phyloP scores from a whole-genome alignment of 2,113 vertebrate species.

The Rhinichthys klamathensis region DNA sequence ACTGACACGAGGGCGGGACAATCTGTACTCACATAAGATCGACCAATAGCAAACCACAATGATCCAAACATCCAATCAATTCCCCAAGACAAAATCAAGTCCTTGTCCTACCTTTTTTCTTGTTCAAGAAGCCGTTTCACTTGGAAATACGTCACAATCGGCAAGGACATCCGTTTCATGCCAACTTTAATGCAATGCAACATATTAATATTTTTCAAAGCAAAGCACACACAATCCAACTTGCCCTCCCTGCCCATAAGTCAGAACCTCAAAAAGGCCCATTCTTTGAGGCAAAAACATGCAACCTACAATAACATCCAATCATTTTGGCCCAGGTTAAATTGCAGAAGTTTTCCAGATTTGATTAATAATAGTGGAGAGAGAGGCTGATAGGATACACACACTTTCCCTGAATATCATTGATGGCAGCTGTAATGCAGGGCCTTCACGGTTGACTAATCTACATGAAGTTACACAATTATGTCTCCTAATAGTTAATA shows the following conservation, averaged over 20 bases:
- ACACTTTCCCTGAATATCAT: slow-evolving; percentile 51
- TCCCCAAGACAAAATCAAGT: too few relatives aligned
- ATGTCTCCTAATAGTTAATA: slow-evolving; percentile 41
- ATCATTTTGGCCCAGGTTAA: slow-evolving; percentile 51
- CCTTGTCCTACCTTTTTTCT: too few relatives aligned
- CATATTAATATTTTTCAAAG: too few relatives aligned
- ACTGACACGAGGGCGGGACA: too few relatives aligned
- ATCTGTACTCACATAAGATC: too few relatives aligned
- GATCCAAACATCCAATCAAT: too few relatives aligned
- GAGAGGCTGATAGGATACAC: slow-evolving; percentile 49
- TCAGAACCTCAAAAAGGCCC: background rate
- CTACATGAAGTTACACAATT: slow-evolving; percentile 52
- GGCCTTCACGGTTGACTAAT: slow-evolving; percentile 34
- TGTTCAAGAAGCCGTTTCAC: too few relatives aligned
- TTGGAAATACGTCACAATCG: too few relatives aligned
- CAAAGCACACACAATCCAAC: too few relatives aligned
- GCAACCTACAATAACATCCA: slow-evolving; percentile 39
- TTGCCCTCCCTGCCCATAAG: background rate
- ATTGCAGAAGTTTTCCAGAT: slow-evolving; percentile 51
- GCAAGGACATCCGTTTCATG: too few relatives aligned
- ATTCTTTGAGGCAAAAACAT: slow-evolving; percentile 7
- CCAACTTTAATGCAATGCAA: too few relatives aligned
- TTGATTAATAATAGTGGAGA: slow-evolving; percentile 58
- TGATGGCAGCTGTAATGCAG: slow-evolving; percentile 21
- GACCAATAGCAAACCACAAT: too few relatives aligned